Conservation (phyloP, 2,113 vertebrate genomes). For the Hiodon alosoides region DNA sequence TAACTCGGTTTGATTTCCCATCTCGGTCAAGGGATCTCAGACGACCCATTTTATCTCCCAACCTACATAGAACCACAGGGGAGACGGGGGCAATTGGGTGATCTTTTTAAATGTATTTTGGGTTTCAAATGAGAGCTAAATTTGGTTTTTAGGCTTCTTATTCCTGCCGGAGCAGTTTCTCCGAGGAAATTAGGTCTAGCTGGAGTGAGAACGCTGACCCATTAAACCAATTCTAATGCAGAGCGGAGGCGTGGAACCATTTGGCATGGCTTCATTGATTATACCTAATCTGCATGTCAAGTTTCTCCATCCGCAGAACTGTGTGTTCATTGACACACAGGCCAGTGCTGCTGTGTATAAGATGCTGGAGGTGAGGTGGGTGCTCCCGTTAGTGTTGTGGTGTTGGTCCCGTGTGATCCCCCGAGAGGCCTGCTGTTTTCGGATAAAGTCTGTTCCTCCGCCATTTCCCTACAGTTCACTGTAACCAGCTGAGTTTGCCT, state of each 20-base stretch:
- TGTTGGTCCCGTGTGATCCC: no score
- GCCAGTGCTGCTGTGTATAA: no score
- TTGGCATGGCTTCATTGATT: not conserved
- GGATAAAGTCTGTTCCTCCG: no score
- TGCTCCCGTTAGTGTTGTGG: no score
- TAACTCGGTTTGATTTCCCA: not conserved
- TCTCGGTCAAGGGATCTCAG: not conserved
- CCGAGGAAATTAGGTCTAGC: not conserved
- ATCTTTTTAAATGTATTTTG: not conserved
- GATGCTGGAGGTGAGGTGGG: no score
- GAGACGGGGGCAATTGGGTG: not conserved
- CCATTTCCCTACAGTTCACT: no score
- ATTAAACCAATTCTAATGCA: not conserved
- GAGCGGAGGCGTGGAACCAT: not conserved
- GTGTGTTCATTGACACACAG: no score
- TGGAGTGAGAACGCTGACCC: not conserved
- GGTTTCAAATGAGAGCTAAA: not conserved
- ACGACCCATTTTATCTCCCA: not conserved
- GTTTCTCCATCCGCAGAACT: not conserved
- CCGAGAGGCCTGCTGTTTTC: no score
- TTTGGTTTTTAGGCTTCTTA: slow-evolving; percentile 10
- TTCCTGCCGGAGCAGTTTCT: slow-evolving; percentile 13
- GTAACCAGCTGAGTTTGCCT: no score
- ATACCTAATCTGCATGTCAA: not conserved
- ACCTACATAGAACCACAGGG: not conserved